phyloP scores from a whole-genome alignment of 1,140 invertebrate species.

The Neotoxoptera formosana region DNA sequence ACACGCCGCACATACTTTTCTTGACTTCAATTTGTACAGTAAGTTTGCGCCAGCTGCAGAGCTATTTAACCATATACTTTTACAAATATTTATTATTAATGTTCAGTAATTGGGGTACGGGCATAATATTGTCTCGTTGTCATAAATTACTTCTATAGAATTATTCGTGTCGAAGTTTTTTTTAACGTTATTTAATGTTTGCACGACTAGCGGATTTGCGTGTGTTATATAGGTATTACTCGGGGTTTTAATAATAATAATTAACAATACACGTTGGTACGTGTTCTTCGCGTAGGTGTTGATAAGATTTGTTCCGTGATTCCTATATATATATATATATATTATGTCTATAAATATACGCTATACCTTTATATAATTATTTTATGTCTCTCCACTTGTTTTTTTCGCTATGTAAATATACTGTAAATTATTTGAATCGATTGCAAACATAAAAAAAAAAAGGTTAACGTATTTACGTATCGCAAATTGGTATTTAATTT shows the following conservation, averaged over 20 bases:
- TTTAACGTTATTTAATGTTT: conserved; percentile 9
- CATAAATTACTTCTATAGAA: conserved; percentile 17
- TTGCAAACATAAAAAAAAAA: neutral
- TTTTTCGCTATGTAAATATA: too few relatives aligned
- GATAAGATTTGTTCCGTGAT: neutral
- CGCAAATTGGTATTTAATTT: neutral
- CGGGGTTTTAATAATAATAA: neutral
- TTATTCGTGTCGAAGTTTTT: neutral
- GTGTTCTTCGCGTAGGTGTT: neutral
- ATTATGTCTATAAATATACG: neutral
- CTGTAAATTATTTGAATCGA: neutral
- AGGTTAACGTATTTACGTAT: neutral
- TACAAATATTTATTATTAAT: conserved; percentile 44
- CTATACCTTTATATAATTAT: neutral
- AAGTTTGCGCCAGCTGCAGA: conserved; percentile 41
- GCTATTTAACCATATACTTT: conserved; percentile 29
- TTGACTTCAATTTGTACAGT: conserved; percentile 44
- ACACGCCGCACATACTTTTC: conserved; percentile 33
- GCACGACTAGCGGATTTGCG: neutral
- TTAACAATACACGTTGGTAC: neutral
- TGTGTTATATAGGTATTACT: neutral
- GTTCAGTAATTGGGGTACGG: neutral
- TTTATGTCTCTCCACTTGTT: neutral
- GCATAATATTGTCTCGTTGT: neutral
- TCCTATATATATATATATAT: too few relatives aligned